Conservation (phyloP, 2,888 invertebrate species). For the Drepana falcataria region DNA sequence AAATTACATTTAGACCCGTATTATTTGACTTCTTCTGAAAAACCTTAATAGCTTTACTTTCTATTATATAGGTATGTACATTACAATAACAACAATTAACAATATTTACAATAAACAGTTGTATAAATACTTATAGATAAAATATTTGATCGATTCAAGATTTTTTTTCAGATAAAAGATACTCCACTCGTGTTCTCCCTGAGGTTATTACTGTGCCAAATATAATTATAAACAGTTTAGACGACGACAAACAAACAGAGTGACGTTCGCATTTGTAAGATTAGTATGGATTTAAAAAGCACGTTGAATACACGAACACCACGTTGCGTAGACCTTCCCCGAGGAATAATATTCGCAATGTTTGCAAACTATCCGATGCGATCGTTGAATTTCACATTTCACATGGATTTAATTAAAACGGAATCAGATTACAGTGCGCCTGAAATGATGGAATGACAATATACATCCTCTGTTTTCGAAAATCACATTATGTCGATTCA, state of each 20-base stretch:
- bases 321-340: conserved; percentile 7
- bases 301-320: not conserved
- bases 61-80: too few species aligned
- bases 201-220: too few species aligned
- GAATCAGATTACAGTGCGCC: conserved; percentile 31
- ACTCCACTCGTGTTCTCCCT: too few species aligned
- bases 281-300: not conserved
- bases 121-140: too few species aligned
- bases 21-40: too few species aligned
- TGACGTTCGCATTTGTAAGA: not conserved
- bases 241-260: not conserved
- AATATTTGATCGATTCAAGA: too few species aligned
- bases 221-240: too few species aligned
- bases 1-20: too few species aligned
- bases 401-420: conserved; percentile 43
- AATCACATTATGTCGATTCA: not conserved
- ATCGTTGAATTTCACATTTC: conserved; percentile 24
- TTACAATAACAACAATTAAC: too few species aligned
- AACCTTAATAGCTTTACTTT: too few species aligned
- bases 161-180: too few species aligned
- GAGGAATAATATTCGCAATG: conserved; percentile 27
- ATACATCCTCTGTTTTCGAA: not conserved
- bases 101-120: too few species aligned
- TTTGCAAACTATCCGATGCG: conserved; percentile 23
- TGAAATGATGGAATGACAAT: conserved; percentile 3